A percentile compares a stretch with the other conserved stretches of the same genome.
Evolutionary conservation across 2,797 vertebrate species (phyloP).

Genomic region (Mycteria americana): DNA sequence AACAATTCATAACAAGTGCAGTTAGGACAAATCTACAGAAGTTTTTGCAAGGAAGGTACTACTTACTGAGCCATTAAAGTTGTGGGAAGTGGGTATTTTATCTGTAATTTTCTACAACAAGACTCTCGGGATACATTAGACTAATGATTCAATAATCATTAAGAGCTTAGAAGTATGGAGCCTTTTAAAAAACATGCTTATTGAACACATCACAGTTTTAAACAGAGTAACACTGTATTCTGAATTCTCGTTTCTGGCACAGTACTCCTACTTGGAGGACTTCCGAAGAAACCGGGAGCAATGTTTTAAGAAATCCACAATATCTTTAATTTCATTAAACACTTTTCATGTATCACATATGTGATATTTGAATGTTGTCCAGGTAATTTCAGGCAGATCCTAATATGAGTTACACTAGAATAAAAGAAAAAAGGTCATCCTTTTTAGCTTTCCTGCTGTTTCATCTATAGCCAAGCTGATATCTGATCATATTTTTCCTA

Average conservation of each 20-base stretch:
- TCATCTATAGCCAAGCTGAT: background rate
- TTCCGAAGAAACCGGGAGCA: background rate
- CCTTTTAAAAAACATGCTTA: background rate
- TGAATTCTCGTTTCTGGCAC: background rate
- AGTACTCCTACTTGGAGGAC: background rate
- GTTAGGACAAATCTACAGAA: background rate
- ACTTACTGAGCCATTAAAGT: background rate
- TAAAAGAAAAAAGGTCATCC: background rate
- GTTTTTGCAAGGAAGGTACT: background rate
- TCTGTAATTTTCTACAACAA: constrained; percentile 43
- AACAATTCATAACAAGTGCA: background rate
- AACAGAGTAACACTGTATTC: background rate
- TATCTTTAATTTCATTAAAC: background rate
- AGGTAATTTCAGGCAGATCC: background rate
- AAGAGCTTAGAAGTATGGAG: background rate
- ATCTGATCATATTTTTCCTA: background rate
- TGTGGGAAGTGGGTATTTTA: constrained; percentile 27
- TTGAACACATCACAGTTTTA: constrained; percentile 6
- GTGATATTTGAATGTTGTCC: background rate
- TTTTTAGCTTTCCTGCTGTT: background rate
- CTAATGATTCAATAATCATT: constrained; percentile 64
- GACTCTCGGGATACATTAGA: constrained; percentile 25
- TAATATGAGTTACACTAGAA: background rate
- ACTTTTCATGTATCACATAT: background rate
- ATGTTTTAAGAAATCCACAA: background rate